Evolutionary conservation across 1,140 invertebrate genomes (phyloP), one percentile per base, ranked within the genome.

Genomic region (Nymphalis io): DNA sequence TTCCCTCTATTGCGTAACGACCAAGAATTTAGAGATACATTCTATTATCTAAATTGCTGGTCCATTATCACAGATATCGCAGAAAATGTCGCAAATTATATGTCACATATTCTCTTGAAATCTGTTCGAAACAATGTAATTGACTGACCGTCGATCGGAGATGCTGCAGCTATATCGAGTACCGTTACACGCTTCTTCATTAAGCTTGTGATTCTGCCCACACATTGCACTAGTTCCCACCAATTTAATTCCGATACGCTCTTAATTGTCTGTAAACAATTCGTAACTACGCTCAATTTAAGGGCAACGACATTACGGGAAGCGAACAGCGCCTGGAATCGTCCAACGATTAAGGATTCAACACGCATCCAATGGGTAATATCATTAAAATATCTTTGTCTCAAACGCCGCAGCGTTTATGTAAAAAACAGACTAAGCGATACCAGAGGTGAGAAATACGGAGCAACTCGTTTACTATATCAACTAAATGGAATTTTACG

Each of bases 331-430:
- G 84, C 71, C 73, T 74, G 76, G 79, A 81, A 84, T 80, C 79
- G 72, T 64, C 77, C 73, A 70, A 67, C 82, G 76, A 87, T 90
- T 89, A 88, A 84, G 84, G 83, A 91, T 90, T 91, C 89, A 89
- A 81, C 79, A 75, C 82, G 82, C 89, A 84, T 88, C 81, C 80
- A 73, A 80, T 81, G 80, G 84, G 88, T 85, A 88, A 89, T 91
- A 89, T 89, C 87, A 87, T 89, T 89, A 90, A 91, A 91, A 91
- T 91, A 88, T 85, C 83, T 90, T 85, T 88, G 85, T 89, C 78
- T 88, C 78, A 88, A 90, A 88, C 72, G 76, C 84, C 87, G 85
- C 84, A 73, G 83, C 76, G 75, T 73, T 81, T 72, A 82, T 57
- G 81, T 83, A 89, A 89, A 87, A 88, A 88, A 79, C 71, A 58